Conservation (phyloP, 1,140 invertebrate species). For the Macrobrachium nipponense region DNA sequence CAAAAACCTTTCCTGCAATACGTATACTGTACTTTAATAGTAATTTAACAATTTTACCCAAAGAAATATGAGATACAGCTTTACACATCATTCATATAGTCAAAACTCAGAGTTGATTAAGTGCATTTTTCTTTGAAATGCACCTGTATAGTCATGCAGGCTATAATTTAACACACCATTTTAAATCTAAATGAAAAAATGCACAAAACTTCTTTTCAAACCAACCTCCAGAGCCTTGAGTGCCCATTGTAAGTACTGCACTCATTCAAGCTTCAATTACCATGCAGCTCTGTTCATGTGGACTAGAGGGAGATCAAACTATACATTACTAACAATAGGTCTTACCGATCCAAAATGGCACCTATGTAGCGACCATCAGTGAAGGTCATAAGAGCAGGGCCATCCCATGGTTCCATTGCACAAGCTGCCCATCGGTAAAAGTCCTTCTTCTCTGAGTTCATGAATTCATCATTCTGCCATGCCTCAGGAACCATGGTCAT, state of each 20-base stretch:
- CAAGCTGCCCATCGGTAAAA: conserved; percentile 98
- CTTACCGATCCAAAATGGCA: conserved; percentile 81
- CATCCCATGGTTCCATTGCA: conserved; percentile 99
- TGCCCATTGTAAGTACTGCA: conserved; percentile 17
- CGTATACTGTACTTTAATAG: too few relatives aligned
- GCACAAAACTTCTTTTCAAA: conserved; percentile 1
- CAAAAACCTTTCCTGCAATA: too few relatives aligned
- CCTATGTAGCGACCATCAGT: conserved; percentile 98
- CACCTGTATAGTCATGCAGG: too few relatives aligned
- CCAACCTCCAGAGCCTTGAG: conserved; percentile 12
- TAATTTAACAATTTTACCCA: too few relatives aligned
- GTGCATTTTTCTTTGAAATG: too few relatives aligned
- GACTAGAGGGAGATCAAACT: conserved; percentile 14
- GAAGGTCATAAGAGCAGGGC: conserved; percentile 94
- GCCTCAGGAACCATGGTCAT: conserved; percentile 99
- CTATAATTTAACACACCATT: not conserved
- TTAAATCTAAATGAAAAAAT: not conserved
- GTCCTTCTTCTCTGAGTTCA: conserved; percentile 91
- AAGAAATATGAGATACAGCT: too few relatives aligned
- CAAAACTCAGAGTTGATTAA: too few relatives aligned
- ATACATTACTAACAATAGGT: conserved; percentile 1
- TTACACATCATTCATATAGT: too few relatives aligned
- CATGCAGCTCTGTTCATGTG: conserved; percentile 29
- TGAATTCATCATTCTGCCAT: conserved; percentile 96
- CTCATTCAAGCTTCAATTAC: conserved; percentile 37